Conservation (phyloP, 2,797 vertebrate genomes). For the Myotis pilosus region DNA sequence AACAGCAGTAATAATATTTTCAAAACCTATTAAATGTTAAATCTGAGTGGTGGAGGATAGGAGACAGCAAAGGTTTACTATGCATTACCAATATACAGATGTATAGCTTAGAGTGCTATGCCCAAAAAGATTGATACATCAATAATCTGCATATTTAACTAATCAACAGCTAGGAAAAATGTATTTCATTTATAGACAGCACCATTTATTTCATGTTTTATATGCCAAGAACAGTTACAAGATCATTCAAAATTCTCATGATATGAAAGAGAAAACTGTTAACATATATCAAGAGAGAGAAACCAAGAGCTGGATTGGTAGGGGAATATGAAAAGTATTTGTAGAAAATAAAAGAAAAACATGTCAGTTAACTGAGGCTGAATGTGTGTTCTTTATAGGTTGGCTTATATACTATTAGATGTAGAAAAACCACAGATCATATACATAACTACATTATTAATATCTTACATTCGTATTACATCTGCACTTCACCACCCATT, state of each 20-base stretch:
- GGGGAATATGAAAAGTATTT: not conserved
- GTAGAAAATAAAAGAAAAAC: not conserved
- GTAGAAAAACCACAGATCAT: not conserved
- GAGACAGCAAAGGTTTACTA: not conserved
- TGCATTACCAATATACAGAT: conserved; percentile 8
- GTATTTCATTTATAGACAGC: not conserved
- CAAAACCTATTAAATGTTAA: conserved; percentile 50
- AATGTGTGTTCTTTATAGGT: not conserved
- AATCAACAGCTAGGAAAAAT: not conserved
- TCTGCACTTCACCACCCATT: not conserved
- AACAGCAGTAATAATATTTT: not conserved
- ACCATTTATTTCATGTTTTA: not conserved
- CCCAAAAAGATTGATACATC: not conserved
- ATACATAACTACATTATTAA: not conserved
- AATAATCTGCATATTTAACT: not conserved
- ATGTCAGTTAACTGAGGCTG: not conserved
- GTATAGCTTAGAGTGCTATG: not conserved
- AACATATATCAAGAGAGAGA: not conserved
- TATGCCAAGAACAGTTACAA: not conserved
- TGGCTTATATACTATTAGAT: not conserved
- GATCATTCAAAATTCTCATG: not conserved
- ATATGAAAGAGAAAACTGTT: not conserved
- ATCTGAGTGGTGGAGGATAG: not conserved
- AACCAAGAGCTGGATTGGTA: not conserved
- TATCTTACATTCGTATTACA: not conserved